Base-by-base conservation (phyloP, 2,113 vertebrate species). In the Zeus faber region DNA sequence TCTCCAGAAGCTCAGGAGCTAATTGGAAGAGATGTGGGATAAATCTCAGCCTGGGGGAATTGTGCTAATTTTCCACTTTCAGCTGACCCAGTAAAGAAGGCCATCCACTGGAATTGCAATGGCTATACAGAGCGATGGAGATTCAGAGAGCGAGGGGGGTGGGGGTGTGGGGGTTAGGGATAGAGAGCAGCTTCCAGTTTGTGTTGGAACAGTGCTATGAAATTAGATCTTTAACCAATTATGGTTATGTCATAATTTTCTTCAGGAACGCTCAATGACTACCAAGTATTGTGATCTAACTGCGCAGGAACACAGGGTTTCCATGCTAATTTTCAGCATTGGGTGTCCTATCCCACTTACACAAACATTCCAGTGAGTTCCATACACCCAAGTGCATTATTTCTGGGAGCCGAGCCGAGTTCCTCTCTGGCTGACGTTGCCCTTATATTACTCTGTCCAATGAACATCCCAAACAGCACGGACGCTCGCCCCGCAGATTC, bases 1-100 rank as follows among this genome's bases (percentile, higher is more conserved):
- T 83, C 85, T 83, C 72, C 60, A 62, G 60, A 54, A 82, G 79
- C 82, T 83, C 74, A 71, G 68, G 68, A 85, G 76, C 80, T 88
- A 84, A 91, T 88, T 85, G 83, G 81, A 80, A 80, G 71, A 85
- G 85, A 88, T 84, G 76, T 85, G 80, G 86, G 79, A 81, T 88
- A 85, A 87, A 81, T 79, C 76, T 79, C 72, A 65, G 73, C 84
- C 81, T 59, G 70, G 72, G 83, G 87, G 85, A 80, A 67, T 67
- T 85, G 74, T 64, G 76, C 80, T 86, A 77, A 84, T 89, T 80
- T 86, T 76, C 77, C 79, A 74, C 73, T 85, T 79, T 74, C 75
- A 80, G 76, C 67, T 89, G 87, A 88, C 79, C 86, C 84, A 85
- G 79, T 87, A 85, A 87, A 43, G 63, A 29, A 8, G 8, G 29